Base-by-base conservation (phyloP, 2,888 invertebrate genomes). In the Hesperia comma region DNA sequence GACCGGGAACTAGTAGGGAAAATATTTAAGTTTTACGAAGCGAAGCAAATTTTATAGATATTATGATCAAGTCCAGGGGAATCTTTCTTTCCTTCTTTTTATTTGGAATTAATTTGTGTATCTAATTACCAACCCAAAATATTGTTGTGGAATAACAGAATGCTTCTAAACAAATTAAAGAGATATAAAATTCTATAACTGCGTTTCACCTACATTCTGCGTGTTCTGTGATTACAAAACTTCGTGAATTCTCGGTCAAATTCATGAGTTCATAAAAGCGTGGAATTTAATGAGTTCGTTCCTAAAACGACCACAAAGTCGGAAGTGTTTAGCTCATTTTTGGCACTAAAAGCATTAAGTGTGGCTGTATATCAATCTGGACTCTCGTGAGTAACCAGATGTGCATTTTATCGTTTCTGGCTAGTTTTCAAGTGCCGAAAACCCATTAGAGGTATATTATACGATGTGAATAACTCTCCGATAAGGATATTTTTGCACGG, bases 341-440 rank as follows among this genome's bases (percentile, higher is more conserved):
- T 86, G 84, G 81, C 85, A 86, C 77, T 80, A 81, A 82, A 82
- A 80, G 86, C 86, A 85, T 85, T 84, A 83, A 86, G 87, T 81
- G 82, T 81, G 78, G 83, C 80, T 79, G 83, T 90, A 87, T 83
- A 89, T 88, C 86, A 88, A 81, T 81, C 80, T 78, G 80, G 79
- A 78, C 79, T 78, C 77, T 73, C 76, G 77, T 78, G 81, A 86
- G 86, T 81, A 81, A 82, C 90, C 91, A 92, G 91, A 92, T 86
- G 90, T 80, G 78, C 81, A 77, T 80, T 86, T 88, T 90, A 90
- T 91, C 90, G 83, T 81, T 86, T 85, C 87, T 88, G 90, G 89
- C 89, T 87, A 90, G 90, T 90, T 89, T 84, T 92, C 92, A 90
- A 92, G 92, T 90, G 89, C 82, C 77, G 81, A 86, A 87, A 87